These are phyloP conservation scores for human (Homo sapiens) DNA, from an alignment of 2,113 vertebrate genomes.

Conservation along the genomic window GRCh38 chr20:23550501-23551000, in stretches of 20 bases:
- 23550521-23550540: no score
- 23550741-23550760: not conserved
- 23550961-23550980: fast-evolving
- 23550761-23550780: not conserved
- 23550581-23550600: not conserved
- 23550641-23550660: not conserved
- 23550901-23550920: no score
- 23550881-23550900: not conserved
- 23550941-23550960: fast-evolving
- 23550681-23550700: fast-evolving
- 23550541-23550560: not conserved
- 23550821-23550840: not conserved
- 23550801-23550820: not conserved
- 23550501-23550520: not conserved
- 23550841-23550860: not conserved
- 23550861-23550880: not conserved
- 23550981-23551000: fast-evolving
- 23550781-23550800: not conserved
- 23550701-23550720: not conserved
- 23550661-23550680: fast-evolving
- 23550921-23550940: not conserved
- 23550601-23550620: not conserved
- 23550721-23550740: not conserved
- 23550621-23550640: not conserved
- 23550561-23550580: not conserved